These are phyloP conservation scores for Acrossocheilus wenchowensis DNA, from an alignment of 2,797 vertebrate species.

Conservation along the genomic window DNA sequence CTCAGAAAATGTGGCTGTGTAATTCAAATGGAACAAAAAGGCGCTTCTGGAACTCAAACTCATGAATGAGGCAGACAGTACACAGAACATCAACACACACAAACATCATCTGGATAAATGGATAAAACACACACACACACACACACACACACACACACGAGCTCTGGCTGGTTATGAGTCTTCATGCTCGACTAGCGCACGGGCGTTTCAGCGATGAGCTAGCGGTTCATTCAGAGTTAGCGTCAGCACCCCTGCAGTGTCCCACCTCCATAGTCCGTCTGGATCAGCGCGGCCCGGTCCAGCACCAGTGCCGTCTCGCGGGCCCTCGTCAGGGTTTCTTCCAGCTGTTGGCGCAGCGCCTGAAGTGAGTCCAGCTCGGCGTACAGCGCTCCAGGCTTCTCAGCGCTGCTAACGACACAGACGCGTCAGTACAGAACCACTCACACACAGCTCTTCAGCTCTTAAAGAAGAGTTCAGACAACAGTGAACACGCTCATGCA, in stretches of 20 bases:
- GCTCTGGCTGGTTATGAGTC: slow-evolving; percentile 70
- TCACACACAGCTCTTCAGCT: not conserved
- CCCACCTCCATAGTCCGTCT: slow-evolving; percentile 92
- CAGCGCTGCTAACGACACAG: slow-evolving; percentile 70
- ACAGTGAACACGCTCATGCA: not conserved
- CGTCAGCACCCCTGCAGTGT: slow-evolving; percentile 76
- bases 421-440: not conserved
- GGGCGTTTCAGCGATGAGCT: slow-evolving; percentile 42
- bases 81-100: not conserved
- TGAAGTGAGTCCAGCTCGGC: slow-evolving; percentile 88
- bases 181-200: slow-evolving; percentile 55
- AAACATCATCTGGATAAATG: not conserved
- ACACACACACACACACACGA: slow-evolving; percentile 4
- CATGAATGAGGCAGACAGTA: slow-evolving; percentile 17
- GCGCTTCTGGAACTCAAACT: not conserved
- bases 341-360: slow-evolving; percentile 86
- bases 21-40: not conserved
- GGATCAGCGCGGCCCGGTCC: slow-evolving; percentile 81
- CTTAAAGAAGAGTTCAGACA: slow-evolving; percentile 4
- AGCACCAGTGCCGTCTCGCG: slow-evolving; percentile 83
- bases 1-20: not conserved
- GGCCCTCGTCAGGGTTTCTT: slow-evolving; percentile 89
- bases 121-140: not conserved
- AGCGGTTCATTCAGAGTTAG: slow-evolving; percentile 71
- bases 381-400: slow-evolving; percentile 83